phyloP scores from a whole-genome alignment of 2,797 vertebrate species.

The Gadopsis marmoratus region DNA sequence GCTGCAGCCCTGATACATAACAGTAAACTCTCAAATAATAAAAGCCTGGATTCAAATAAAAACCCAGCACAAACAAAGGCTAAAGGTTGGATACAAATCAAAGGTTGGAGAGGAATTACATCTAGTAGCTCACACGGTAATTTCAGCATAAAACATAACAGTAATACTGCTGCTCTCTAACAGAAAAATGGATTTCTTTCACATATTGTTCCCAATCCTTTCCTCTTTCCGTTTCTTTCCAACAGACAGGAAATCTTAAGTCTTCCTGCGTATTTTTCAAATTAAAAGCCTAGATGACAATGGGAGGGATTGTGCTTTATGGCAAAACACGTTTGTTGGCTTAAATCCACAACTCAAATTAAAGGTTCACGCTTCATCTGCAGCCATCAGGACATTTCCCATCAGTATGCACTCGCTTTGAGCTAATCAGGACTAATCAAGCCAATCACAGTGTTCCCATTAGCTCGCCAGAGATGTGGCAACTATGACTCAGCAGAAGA shows the following conservation, averaged over 20 bases:
- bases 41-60: not conserved
- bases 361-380: constrained; percentile 55
- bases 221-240: not conserved
- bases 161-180: not conserved
- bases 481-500: constrained; percentile 50
- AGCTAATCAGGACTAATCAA: constrained; percentile 68
- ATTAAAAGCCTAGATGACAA: not conserved
- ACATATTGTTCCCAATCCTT: not conserved
- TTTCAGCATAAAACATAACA: not conserved
- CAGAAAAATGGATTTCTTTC: not conserved
- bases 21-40: not conserved
- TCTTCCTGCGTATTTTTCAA: not conserved
- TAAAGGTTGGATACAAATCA: not conserved
- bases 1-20: constrained; percentile 42
- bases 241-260: not conserved
- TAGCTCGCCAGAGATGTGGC: constrained; percentile 42
- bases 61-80: not conserved
- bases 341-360: constrained; percentile 42
- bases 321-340: constrained; percentile 12
- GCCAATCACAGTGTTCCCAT: constrained; percentile 46
- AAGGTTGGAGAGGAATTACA: not conserved
- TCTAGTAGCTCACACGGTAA: not conserved
- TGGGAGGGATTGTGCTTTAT: too few species aligned
- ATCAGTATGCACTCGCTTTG: constrained; percentile 25
- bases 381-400: constrained; percentile 48